Conservation (phyloP, 2,888 invertebrate genomes). For the Papilio demoleus region DNA sequence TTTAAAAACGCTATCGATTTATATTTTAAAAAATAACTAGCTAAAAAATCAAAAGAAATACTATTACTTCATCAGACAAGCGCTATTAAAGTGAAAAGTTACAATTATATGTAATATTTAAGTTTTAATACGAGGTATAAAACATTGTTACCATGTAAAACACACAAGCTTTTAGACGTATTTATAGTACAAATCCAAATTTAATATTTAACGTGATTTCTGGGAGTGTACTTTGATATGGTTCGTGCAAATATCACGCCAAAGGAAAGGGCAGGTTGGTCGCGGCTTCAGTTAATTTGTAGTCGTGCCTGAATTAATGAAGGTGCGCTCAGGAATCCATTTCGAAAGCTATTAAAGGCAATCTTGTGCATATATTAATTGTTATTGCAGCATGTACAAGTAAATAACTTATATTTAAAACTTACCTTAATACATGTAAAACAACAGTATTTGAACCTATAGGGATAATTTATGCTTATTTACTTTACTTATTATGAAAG, state of each 20-base stretch:
- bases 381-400: slow-evolving; percentile 4
- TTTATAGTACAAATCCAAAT: slow-evolving; percentile 20
- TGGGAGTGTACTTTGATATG: slow-evolving; percentile 1
- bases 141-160: neutral
- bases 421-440: neutral
- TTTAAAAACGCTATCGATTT: neutral
- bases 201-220: slow-evolving; percentile 16
- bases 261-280: slow-evolving; percentile 47
- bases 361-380: slow-evolving; percentile 31
- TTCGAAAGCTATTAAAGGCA: slow-evolving; percentile 59
- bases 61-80: too few species aligned
- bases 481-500: too few species aligned
- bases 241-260: slow-evolving; percentile 18
- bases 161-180: neutral
- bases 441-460: neutral
- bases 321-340: slow-evolving; percentile 59
- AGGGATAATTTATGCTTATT: too few species aligned
- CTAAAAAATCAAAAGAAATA: neutral
- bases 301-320: slow-evolving; percentile 75
- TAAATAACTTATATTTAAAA: slow-evolving; percentile 44
- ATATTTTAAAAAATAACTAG: neutral
- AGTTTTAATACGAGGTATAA: too few species aligned
- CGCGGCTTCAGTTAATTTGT: slow-evolving; percentile 64
- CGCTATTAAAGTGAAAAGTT: too few species aligned
- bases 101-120: too few species aligned